phyloP scores from a whole-genome alignment of 2,797 vertebrate genomes.

The Alcedo atthis region DNA sequence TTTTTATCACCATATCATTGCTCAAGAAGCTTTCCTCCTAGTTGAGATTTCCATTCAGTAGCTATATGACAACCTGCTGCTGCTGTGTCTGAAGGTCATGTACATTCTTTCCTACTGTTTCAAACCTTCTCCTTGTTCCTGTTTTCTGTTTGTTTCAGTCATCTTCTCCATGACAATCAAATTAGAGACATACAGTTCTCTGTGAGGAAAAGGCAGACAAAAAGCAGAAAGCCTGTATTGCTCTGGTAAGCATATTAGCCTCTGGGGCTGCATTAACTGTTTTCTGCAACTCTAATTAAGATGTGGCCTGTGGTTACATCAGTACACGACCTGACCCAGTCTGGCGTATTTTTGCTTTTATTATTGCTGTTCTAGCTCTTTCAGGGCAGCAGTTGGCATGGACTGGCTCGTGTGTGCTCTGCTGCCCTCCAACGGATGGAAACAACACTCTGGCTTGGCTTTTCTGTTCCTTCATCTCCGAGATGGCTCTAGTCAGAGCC shows the following conservation, averaged over 20 bases:
- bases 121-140: background rate
- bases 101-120: background rate
- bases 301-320: background rate
- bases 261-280: background rate
- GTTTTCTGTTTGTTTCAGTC: background rate
- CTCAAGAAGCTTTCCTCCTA: background rate
- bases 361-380: background rate
- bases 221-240: background rate
- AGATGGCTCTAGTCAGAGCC: background rate
- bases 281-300: constrained; percentile 20
- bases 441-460: rapidly evolving
- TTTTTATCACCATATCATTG: background rate
- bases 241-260: background rate
- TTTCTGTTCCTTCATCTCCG: background rate
- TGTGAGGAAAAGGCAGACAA: background rate
- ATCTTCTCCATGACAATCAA: background rate
- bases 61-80: background rate
- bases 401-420: background rate
- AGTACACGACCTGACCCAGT: background rate
- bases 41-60: background rate
- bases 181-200: background rate
- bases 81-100: background rate
- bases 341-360: background rate
- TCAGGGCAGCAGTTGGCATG: background rate
- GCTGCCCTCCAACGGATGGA: background rate